These are phyloP conservation scores for Sebastes wilsoni DNA, from an alignment of 2,797 vertebrate genomes.

Conservation along the genomic window DNA sequence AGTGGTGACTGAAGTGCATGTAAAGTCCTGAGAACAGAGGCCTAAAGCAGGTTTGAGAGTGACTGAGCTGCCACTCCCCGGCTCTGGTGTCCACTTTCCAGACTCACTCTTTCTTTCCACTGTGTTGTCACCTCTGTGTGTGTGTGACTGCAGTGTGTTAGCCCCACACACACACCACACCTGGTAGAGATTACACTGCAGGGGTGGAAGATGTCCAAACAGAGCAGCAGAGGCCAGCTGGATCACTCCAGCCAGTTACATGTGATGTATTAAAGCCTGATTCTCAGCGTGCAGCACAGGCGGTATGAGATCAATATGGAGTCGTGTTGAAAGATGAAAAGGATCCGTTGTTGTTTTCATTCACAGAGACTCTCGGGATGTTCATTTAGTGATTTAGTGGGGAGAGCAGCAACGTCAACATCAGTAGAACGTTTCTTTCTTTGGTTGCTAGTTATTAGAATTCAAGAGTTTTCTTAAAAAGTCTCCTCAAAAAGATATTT, in stretches of 20 bases:
- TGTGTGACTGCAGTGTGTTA: background rate
- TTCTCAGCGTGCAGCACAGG: constrained; percentile 11
- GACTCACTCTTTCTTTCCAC: background rate
- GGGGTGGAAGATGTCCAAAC: constrained; percentile 43
- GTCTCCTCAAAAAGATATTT: background rate
- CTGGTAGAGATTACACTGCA: constrained; percentile 57
- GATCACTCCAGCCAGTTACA: constrained; percentile 6
- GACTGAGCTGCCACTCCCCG: background rate
- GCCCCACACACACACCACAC: constrained; percentile 18
- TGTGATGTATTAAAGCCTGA: constrained; percentile 13
- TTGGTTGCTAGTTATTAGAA: background rate
- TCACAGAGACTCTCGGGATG: background rate
- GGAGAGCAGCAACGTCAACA: background rate
- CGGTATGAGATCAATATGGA: constrained; percentile 17
- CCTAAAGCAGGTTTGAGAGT: background rate
- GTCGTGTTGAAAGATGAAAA: constrained; percentile 33
- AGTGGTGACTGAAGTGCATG: background rate
- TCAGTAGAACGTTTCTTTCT: background rate
- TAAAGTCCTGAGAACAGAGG: background rate
- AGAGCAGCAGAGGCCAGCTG: constrained; percentile 33
- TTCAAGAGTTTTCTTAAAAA: background rate
- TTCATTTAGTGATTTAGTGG: background rate
- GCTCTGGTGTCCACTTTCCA: background rate
- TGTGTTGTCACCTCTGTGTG: constrained; percentile 20
- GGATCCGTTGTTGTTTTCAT: constrained; percentile 3